Base-by-base conservation (phyloP, 2,888 invertebrate species). In the Meloe dianella region DNA sequence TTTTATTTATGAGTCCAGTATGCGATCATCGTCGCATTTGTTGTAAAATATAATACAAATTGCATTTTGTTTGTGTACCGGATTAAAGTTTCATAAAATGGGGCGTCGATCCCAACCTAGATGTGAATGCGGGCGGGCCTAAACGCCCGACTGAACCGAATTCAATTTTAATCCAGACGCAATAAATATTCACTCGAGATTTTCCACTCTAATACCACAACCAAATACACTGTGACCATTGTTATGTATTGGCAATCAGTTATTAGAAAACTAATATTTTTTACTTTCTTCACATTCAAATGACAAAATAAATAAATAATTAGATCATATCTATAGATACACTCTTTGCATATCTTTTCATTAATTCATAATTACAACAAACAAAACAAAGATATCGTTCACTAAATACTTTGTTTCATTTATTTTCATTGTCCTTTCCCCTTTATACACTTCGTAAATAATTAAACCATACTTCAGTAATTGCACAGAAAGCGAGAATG, bases 151-250 rank as follows among this genome's bases (percentile, higher is more conserved):
- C 61, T 51, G 61, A 54, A 47, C 61, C 61, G 61, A 30, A 61
- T 61, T 61, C 61, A 61, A 47, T 47, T 47, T 47, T 47, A 47
- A 47, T 47, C 47, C 47, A 47, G 47, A 47, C 47, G 47, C 47
- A 47, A 47, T 47, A 73, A 35, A 30, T 60, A 60, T 35, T 35
- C 60, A 14, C 60, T 35, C 24, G 38, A 35, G 60, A 60, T 60
- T 57, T 57, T 30, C 47, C 47, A 47, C 47, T 47, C 22, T 47
- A 47, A 47, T 47, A 47, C 47, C 47, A 41, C 20, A 47, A 20
- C 20, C 47, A 47, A 47, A 47, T 47, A 47, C 20, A 47, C 47
- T 47, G 8, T 22, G 20, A 47, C 47, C 20, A 47, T 47, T 47
- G 47, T 47, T 20, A 22, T 47, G 41, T n/a, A 47, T 12, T 8